Evolutionary conservation across 2,888 invertebrate genomes (phyloP).

Genomic region (Leucophenga maculata): DNA sequence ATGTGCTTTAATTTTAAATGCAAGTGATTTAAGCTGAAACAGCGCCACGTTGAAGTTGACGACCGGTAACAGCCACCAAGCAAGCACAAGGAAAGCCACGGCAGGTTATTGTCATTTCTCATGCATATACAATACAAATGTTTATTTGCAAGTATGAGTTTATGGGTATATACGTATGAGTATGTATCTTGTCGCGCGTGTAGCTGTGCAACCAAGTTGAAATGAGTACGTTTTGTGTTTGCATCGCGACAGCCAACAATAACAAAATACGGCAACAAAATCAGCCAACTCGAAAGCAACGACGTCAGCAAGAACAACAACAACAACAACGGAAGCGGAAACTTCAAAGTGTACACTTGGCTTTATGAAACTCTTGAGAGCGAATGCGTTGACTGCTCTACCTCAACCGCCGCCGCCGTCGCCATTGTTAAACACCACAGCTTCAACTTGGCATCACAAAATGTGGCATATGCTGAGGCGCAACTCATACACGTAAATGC

Average conservation of each 20-base stretch:
- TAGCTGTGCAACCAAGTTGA: slow-evolving; percentile 53
- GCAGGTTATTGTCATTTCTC: slow-evolving; percentile 4
- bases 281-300: not conserved
- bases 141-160: slow-evolving; percentile 3
- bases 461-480: slow-evolving; percentile 27
- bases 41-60: slow-evolving; percentile 23
- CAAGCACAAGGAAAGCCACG: not conserved
- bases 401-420: not conserved
- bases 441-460: not conserved
- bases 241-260: slow-evolving; percentile 39
- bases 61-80: not conserved
- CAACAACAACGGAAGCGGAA: slow-evolving; percentile 58
- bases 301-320: not conserved
- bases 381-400: slow-evolving; percentile 28
- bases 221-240: slow-evolving; percentile 51
- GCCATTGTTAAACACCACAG: slow-evolving; percentile 10
- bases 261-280: slow-evolving; percentile 11
- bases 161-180: not conserved
- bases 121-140: slow-evolving; percentile 10
- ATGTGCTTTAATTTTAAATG: slow-evolving; percentile 11
- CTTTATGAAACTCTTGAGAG: slow-evolving; percentile 53
- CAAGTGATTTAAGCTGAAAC: slow-evolving; percentile 13
- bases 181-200: too few relatives aligned
- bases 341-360: slow-evolving; percentile 61
- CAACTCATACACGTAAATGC: slow-evolving; percentile 8